Base-by-base conservation (phyloP, 2,888 invertebrate species). In the Pomacea canaliculata region DNA sequence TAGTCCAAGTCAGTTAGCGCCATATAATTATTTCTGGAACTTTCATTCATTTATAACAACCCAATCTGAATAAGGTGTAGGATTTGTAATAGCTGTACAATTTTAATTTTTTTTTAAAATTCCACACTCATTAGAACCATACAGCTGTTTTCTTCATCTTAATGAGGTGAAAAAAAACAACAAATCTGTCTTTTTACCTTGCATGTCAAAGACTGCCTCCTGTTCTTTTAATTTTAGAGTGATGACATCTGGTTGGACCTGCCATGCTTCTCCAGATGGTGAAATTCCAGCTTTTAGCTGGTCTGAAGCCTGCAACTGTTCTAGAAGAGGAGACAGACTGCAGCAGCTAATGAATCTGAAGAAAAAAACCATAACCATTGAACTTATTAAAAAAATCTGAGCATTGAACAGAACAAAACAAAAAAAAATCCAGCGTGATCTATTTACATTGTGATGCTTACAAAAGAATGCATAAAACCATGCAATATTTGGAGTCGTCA, bases 291-390 rank as follows among this genome's bases (percentile, higher is more conserved):
- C 74, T 1, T 68, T 74, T 62, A 69, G 69, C 62, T 74, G 74
- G 13, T 74, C 74, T 16, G 60, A 60, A 10, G 79, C 27, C 68
- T 80, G 78, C 13, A 82, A 70, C 76, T 82, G 79, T 69, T 81
- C 81, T 56, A 84, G 69, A 59, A 84, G 75, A 48, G 79, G 72
- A 49, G 86, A 85, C 72, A 88, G 70, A 76, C 85, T 86, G 72
- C 87, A 87, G 49, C 85, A 84, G 70, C 80, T 79, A 66, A 84
- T 82, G 77, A 86, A 88, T 78, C 86, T 86, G 76, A 18, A 71
- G 56, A 51, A 49, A 18, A 56, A 8, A 5, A 73, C 10, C 51
- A 56, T 13, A 56, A 56, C 51, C 51, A 56, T 37, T 37, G 16
- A 56, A 4, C 2, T 56, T 56, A 56, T 56, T 56, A 56, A 37